Evolutionary conservation across 2,797 vertebrate species (phyloP), one percentile per base, ranked within the genome.

Genomic region (Schizopygopsis malacanthus): DNA sequence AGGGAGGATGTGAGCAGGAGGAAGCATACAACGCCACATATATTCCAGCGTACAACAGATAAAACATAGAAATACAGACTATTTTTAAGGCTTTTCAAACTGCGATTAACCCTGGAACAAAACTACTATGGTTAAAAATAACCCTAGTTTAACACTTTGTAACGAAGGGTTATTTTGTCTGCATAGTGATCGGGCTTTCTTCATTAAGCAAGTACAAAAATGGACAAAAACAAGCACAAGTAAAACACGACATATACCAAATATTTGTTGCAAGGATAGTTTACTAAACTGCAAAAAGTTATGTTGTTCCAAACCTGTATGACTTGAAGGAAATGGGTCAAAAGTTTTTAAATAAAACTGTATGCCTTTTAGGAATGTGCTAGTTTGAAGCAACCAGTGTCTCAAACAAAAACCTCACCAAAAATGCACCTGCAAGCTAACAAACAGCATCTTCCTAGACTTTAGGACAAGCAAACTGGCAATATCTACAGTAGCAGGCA

Each of bases 11-110:
- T 59, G 77, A 59, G 78, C 52, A 45, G 43, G 61, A 37, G 47
- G 37, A 71, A 47, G 52, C 82, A 45, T 78, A 77, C 63, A 76
- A 85, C 85, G 81, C 12, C 43, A 52, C 43, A 85, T 7, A 78
- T 16, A 87, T 72, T 59, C 22, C 41, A 47, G 3, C 13, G 13
- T 59, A 59, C 15, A 78, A 78, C 75, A 77, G 28, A n/a, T 77
- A 39, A 77, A 77, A 77, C 28, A 13, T 37, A 39, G 28, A 77
- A 39, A 5, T 16, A 80, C 16, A 80, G 56, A 63, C 28, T 12
- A 45, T 6, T 41, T 37, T 56, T 18, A 47, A 79, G 61, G 43
- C 18, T 65, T 41, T 41, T n/a, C 6, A 78, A 39, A 41, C 37
- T 54, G 73, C 12, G 20, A 12, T 39, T 59, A 33, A 41, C 12